Base-by-base conservation (phyloP, 2,113 vertebrate species). In the Bagarius yarrelli region DNA sequence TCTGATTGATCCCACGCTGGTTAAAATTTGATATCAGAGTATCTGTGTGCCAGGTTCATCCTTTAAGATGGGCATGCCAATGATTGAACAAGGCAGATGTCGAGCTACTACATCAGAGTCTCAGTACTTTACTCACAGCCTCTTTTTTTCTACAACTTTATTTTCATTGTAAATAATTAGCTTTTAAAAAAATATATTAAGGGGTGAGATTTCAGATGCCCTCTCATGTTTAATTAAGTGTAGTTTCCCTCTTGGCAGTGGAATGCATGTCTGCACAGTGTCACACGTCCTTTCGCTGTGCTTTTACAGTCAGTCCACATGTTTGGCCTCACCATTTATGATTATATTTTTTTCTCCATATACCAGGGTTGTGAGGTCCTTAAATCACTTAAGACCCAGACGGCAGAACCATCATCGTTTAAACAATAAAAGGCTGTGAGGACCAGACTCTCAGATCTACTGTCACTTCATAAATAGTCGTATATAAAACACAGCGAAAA, bases 401-500 rank as follows among this genome's bases (percentile, higher is more conserved):
- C 94, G 93, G 94, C 94, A 90, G 91, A 94, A 94, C 94, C 90
- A 94, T 94, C 95, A 94, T 95, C 95, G 94, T 97, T 98, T 95
- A 96, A 97, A 96, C 96, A 96, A 97, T 98, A 96, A 98, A 96
- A 95, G 94, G 93, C 93, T 95, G 95, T 96, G 96, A 94, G 95
- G 89, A 95, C 94, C 89, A 50, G 94, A 94, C 93, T 94, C 95
- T 98, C 89, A 98, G 98, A 98, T 98, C 96, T 98, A 92, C 93
- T 90, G 92, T 93, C 97, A 99, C 97, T 96, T 98, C 96, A 98
- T 99, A 99, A 98, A 98, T 97, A 98, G 93, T 94, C 94, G 93
- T 93, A 93, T 95, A 97, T 97, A 96, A 96, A 95, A 91, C 87
- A 59, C n/a, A n/a, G 25, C 61, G 87, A 89, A 91, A 82, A 76